Evolutionary conservation across 2,113 vertebrate genomes (phyloP).

Genomic region (Xiphophorus hellerii): DNA sequence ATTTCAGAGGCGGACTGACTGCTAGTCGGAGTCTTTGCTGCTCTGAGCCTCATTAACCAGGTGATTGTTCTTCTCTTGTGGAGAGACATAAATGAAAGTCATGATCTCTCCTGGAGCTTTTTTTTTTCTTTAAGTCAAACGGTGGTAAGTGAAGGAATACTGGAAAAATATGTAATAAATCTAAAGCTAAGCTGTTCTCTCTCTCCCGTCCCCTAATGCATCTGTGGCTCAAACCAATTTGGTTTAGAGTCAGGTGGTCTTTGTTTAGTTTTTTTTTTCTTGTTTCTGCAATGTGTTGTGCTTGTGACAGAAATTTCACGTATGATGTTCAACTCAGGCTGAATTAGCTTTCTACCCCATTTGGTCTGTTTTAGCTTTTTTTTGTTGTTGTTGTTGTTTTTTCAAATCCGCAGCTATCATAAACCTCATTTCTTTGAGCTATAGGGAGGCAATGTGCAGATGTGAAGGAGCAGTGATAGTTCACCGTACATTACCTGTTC

Average conservation of each 20-base stretch:
- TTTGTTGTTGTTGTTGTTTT: neutral
- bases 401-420: neutral
- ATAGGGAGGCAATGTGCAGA: neutral
- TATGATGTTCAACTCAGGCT: neutral
- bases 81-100: constrained; percentile 14
- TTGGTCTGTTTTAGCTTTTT: neutral
- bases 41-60: constrained; percentile 38
- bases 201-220: neutral
- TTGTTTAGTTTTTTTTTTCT: too few species aligned
- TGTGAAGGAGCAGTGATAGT: neutral
- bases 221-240: too few species aligned
- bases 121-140: constrained; percentile 7
- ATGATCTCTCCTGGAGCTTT: constrained; percentile 7
- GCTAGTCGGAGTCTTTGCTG: constrained; percentile 2
- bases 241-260: too few species aligned
- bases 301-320: neutral
- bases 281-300: too few species aligned
- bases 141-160: neutral
- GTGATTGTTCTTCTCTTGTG: constrained; percentile 32
- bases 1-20: constrained; percentile 21
- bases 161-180: neutral
- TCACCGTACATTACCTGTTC: neutral
- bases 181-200: neutral
- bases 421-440: neutral
- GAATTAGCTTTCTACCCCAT: neutral